Base-by-base conservation (phyloP, 2,888 invertebrate genomes). In the Priocnemis perturbator region DNA sequence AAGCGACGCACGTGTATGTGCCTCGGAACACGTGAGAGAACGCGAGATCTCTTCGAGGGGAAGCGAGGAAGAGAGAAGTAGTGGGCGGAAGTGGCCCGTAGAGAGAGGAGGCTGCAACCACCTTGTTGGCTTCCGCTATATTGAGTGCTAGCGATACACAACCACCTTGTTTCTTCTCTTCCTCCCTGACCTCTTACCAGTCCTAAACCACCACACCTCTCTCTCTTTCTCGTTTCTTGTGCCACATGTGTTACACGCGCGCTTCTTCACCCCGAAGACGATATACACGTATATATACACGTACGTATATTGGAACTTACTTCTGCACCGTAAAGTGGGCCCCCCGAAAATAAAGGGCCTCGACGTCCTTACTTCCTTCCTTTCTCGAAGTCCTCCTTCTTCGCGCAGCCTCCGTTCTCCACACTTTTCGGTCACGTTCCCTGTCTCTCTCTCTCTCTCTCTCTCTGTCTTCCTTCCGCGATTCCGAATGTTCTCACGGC, bases 71-170 rank as follows among this genome's bases (percentile, higher is more conserved):
- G 48, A 52, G 30, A 67, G 26, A 37, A 72, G 7, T 37, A 37
- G 65, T 69, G 81, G 83, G 82, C 83, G 84, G 87, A 88, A 88
- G 88, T 88, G 87, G 83, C 86, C 86, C 81, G 83, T 84, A 79
- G 83, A 81, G 82, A 79, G 77, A 83, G 85, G 85, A 86, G 85
- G 85, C 86, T 87, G 85, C 84, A 85, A 87, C 87, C 88, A 87
- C 87, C 88, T 87, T 88, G 87, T 88, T 88, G 86, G 87, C 88
- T 88, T 88, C 88, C 88, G 88, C 85, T 85, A 85, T 83, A 87
- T 87, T 85, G 82, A 87, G 82, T 70, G 62, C 66, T 72, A 67
- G 63, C 67, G 71, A 79, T 71, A 72, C 64, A 82, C 78, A 82
- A 83, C 84, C 86, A 86, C 84, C 85, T 85, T 85, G 80, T 84